phyloP scores from a whole-genome alignment of 1,140 invertebrate genomes.

The Phenacoccus solenopsis region DNA sequence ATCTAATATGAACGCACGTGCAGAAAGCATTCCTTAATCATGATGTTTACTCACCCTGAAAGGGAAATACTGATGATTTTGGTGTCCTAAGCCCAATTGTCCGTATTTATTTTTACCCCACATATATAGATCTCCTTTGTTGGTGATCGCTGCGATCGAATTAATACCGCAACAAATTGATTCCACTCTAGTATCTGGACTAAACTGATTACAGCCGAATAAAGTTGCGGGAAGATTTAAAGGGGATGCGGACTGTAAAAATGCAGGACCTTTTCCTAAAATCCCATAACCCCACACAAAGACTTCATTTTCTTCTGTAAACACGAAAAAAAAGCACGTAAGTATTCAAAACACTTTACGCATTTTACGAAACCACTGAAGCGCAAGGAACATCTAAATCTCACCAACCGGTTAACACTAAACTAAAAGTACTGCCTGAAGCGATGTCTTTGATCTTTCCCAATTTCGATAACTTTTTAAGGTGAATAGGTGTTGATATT shows the following conservation, averaged over 20 bases:
- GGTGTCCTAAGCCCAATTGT: slow-evolving; percentile 65
- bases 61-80: slow-evolving; percentile 76
- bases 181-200: slow-evolving; percentile 47
- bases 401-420: slow-evolving; percentile 58
- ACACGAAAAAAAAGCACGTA: slow-evolving; percentile 20
- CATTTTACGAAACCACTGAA: too few species aligned
- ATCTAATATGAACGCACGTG: background rate
- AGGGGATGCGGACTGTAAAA: slow-evolving; percentile 49
- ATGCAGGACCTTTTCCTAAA: slow-evolving; percentile 71
- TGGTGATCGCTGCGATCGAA: slow-evolving; percentile 68
- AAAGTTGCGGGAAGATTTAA: slow-evolving; percentile 58
- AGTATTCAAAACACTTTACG: slow-evolving; percentile 17
- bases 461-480: slow-evolving; percentile 45
- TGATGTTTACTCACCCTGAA: slow-evolving; percentile 48
- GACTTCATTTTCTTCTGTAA: slow-evolving; percentile 61
- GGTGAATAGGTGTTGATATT: slow-evolving; percentile 51
- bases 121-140: slow-evolving; percentile 65
- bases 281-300: slow-evolving; percentile 90
- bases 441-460: slow-evolving; percentile 73
- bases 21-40: background rate
- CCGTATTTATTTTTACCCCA: slow-evolving; percentile 81
- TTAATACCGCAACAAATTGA: slow-evolving; percentile 60
- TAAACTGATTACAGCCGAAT: slow-evolving; percentile 75
- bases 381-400: background rate
- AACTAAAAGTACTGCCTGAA: slow-evolving; percentile 74